These are phyloP conservation scores for Micropoecilia bifurca DNA, from an alignment of 2,797 vertebrate species.

Conservation along the genomic window DNA sequence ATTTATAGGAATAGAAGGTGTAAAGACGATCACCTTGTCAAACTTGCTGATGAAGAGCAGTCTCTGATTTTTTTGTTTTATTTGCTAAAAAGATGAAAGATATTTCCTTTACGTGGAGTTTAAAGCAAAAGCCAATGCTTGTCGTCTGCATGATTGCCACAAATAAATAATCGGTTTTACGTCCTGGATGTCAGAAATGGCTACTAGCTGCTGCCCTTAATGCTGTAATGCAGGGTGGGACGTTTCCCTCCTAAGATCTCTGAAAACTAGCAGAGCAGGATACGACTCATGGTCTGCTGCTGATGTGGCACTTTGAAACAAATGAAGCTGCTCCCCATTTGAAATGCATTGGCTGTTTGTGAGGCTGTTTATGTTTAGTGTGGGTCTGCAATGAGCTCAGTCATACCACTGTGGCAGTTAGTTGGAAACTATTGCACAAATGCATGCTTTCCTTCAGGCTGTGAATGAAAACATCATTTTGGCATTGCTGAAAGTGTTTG, in stretches of 20 bases:
- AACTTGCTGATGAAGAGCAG: conserved; percentile 30
- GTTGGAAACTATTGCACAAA: conserved; percentile 18
- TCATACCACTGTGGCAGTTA: conserved; percentile 58
- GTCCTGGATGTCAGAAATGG: conserved; percentile 2
- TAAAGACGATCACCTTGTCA: conserved; percentile 45
- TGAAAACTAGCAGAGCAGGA: conserved; percentile 32
- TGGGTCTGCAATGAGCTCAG: conserved; percentile 61
- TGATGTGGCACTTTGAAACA: conserved; percentile 36
- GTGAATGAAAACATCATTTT: conserved; percentile 27
- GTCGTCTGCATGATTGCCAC: neutral
- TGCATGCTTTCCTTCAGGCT: conserved; percentile 30
- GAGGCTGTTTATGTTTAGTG: conserved; percentile 56
- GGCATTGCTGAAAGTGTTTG: conserved; percentile 3
- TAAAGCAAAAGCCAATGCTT: conserved; percentile 8
- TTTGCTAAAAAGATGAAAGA: conserved; percentile 10
- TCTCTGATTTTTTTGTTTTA: conserved; percentile 1
- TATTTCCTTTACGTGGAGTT: conserved; percentile 46
- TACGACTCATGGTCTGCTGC: conserved; percentile 24
- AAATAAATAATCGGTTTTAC: neutral
- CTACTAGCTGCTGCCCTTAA: conserved; percentile 14
- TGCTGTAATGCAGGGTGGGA: conserved; percentile 6
- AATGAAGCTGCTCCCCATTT: conserved; percentile 47
- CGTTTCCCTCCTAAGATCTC: conserved; percentile 1
- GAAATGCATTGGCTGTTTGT: conserved; percentile 45
- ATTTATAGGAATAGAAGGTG: conserved; percentile 46